Evolutionary conservation across 1,140 invertebrate genomes (phyloP), one percentile per base, ranked within the genome.

Genomic region (Drosophila quadrilineata): DNA sequence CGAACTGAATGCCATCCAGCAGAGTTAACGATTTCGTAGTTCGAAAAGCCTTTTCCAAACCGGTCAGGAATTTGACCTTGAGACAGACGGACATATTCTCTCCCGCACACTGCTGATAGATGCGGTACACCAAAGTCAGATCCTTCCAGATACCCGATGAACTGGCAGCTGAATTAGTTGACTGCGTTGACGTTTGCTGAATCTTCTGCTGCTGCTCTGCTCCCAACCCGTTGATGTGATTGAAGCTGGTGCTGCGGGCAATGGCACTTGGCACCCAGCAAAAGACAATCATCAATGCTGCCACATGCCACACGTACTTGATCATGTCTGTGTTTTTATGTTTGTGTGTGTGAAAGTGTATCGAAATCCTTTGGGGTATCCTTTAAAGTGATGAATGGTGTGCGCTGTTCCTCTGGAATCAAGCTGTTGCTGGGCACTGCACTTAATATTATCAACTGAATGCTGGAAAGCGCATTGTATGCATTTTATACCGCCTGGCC

Each of bases 21-120:
- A 96, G 85, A 9, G 92, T 91, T 8, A 96, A 77, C 33, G 94
- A 91, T 1, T 91, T 90, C 67, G 90, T 91, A 35, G 92, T 92
- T n/a, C 93, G 90, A 2, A 93, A 92, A 40, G 93, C 92, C 57
- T 94, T 92, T 64, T 95, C 94, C 76, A 96, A 90, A 2, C 94
- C 93, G 1, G 93, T 92, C 0, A 95, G 90, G 16, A 96, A 87
- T 80, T 95, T 96, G 28, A 95, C 82, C 87, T 96, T 96, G 3
- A 96, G 89, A 69, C 95, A 96, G 14, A 94, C 92, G 40, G 93
- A 92, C 9, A 95, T 76, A 43, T 95, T 94, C 19, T 92, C 90
- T 3, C 91, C 92, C 17, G 93, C 91, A 90, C 95, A 96, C 63
- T 95, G 94, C 85, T 94, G 94, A 89, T 95, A 95, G 57, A 94